These are phyloP conservation scores for Ditylenchus weischeri DNA, from an alignment of 2,888 invertebrate species.

Conservation along the genomic window DNA sequence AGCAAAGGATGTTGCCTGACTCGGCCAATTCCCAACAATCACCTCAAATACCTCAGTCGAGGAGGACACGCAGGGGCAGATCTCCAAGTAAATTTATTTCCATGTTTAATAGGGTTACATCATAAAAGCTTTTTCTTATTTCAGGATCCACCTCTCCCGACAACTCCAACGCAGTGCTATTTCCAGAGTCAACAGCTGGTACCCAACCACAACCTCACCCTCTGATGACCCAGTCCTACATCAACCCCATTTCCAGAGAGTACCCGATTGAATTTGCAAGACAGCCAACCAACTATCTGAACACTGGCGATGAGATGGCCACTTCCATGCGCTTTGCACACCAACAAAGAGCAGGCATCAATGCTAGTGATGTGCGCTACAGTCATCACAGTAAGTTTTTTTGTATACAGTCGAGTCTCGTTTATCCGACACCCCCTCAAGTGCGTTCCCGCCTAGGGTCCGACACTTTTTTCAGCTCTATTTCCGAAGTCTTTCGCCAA, in stretches of 20 bases:
- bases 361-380: background rate
- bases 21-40: conserved; percentile 11
- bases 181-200: background rate
- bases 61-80: conserved; percentile 16
- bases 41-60: conserved; percentile 9
- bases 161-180: background rate
- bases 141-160: conserved; percentile 20
- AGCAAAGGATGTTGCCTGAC: conserved; percentile 19
- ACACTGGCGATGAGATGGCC: background rate
- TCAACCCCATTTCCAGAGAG: conserved; percentile 16
- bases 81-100: conserved; percentile 24
- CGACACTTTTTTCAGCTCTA: too few relatives aligned
- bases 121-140: background rate
- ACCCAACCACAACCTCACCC: background rate
- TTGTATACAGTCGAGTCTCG: too few relatives aligned
- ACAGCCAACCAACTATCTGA: background rate
- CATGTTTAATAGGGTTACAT: conserved; percentile 1
- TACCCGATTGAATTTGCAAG: background rate
- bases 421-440: too few relatives aligned
- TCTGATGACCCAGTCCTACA: conserved; percentile 25
- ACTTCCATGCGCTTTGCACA: background rate
- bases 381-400: conserved; percentile 9
- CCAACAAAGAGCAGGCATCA: background rate
- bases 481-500: too few relatives aligned
- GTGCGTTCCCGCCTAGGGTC: too few relatives aligned